These are phyloP conservation scores for Synergus laeviventris DNA, from an alignment of 2,888 invertebrate species.

Conservation along the genomic window DNA sequence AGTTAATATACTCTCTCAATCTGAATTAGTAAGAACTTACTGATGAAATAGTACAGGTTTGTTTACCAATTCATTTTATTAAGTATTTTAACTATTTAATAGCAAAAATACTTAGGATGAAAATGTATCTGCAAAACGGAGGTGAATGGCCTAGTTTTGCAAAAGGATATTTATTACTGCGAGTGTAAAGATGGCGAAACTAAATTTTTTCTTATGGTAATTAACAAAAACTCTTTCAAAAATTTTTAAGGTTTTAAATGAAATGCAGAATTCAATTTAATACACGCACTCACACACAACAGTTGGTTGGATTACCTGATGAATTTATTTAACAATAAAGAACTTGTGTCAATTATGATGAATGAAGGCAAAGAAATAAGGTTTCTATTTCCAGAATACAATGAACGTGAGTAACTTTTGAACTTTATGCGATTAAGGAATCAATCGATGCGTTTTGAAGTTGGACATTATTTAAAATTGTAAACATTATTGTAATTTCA, in stretches of 20 bases:
- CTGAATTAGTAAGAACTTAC: too few species aligned
- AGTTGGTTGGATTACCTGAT: background rate
- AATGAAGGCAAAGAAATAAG: background rate
- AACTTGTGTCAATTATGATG: background rate
- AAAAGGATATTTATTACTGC: too few species aligned
- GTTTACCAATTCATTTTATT: too few species aligned
- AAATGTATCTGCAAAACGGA: too few species aligned
- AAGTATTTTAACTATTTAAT: too few species aligned
- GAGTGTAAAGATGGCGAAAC: too few species aligned
- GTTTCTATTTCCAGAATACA: background rate
- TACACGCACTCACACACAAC: background rate
- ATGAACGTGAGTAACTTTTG: background rate
- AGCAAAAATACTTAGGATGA: too few species aligned
- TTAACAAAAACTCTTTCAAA: background rate
- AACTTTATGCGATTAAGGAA: conserved; percentile 3
- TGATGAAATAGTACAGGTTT: too few species aligned
- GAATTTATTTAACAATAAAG: background rate
- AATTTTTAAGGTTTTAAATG: background rate
- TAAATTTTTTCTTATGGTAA: too few species aligned
- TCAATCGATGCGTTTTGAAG: background rate
- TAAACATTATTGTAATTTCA: background rate
- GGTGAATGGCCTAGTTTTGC: too few species aligned
- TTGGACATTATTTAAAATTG: background rate
- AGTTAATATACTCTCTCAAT: background rate
- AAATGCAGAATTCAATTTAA: background rate